Evolutionary conservation across 53 echinoderm and acorn worm genomes (phyloP).

Genomic region (Apostichopus leukothele): DNA sequence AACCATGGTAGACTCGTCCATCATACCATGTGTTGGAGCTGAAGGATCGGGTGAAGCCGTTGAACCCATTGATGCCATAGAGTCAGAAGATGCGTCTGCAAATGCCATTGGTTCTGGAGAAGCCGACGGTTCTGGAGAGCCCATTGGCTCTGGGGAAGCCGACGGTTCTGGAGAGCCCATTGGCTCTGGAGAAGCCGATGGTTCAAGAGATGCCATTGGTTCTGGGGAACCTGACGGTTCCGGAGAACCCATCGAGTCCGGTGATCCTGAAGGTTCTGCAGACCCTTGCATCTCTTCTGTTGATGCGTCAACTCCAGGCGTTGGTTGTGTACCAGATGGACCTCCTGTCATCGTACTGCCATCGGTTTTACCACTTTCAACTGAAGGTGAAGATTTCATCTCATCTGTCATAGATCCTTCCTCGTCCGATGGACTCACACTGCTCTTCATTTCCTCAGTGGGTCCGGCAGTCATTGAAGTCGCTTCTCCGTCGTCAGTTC

Average conservation of each 20-base stretch:
- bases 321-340: neutral
- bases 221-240: neutral
- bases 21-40: neutral
- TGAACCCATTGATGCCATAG: neutral
- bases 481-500: neutral
- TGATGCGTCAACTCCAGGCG: neutral
- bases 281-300: conserved; percentile 1
- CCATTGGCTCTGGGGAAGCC: neutral
- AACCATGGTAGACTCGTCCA: neutral
- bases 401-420: neutral
- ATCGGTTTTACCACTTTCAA: neutral
- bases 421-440: neutral
- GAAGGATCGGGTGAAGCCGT: neutral
- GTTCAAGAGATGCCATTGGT: neutral
- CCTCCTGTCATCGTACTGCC: neutral
- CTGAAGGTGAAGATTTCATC: neutral
- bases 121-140: neutral
- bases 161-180: neutral
- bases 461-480: neutral
- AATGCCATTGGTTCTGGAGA: neutral
- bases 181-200: neutral
- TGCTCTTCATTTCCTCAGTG: neutral
- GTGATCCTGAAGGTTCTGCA: neutral
- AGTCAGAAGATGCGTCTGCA: neutral
- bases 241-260: neutral